Evolutionary conservation across 2,797 vertebrate genomes (phyloP).

Genomic region (Sibirionetta formosa): DNA sequence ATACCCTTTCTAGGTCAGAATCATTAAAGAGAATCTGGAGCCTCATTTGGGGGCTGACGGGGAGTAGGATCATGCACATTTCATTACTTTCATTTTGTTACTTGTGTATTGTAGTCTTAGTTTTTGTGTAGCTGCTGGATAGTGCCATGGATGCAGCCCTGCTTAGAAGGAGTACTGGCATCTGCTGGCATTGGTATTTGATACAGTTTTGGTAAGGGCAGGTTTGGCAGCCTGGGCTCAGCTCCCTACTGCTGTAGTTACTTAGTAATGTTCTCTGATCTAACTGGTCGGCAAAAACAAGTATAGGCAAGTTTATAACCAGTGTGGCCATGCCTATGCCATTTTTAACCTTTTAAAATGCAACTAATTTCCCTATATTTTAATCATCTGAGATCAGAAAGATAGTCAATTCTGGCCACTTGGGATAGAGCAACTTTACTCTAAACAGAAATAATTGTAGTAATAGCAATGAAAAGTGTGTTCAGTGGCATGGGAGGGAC

Average conservation of each 20-base stretch:
- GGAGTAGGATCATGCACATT: not conserved
- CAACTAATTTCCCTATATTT: not conserved
- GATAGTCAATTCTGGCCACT: not conserved
- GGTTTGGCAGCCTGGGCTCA: not conserved
- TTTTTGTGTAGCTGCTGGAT: not conserved
- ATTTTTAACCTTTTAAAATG: not conserved
- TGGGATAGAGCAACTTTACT: not conserved
- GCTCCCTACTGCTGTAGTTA: not conserved
- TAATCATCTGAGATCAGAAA: not conserved
- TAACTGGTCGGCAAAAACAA: not conserved
- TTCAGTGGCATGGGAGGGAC: accelerated
- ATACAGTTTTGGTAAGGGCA: not conserved
- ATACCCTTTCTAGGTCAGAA: not conserved
- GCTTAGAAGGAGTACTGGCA: not conserved
- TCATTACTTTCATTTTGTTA: not conserved
- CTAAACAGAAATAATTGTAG: accelerated
- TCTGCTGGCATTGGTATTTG: not conserved
- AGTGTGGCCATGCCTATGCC: not conserved
- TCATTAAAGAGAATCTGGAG: not conserved
- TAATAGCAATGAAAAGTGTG: not conserved
- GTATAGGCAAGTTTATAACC: not conserved
- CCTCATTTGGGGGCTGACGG: not conserved
- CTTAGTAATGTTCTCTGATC: accelerated
- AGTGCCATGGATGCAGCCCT: not conserved
- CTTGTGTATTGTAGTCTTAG: not conserved